Percentiles rank a stretch among this genome's conserved stretches.
Conservation (phyloP, 2,113 vertebrate species). For the Phalacrocorax brasilianus region DNA sequence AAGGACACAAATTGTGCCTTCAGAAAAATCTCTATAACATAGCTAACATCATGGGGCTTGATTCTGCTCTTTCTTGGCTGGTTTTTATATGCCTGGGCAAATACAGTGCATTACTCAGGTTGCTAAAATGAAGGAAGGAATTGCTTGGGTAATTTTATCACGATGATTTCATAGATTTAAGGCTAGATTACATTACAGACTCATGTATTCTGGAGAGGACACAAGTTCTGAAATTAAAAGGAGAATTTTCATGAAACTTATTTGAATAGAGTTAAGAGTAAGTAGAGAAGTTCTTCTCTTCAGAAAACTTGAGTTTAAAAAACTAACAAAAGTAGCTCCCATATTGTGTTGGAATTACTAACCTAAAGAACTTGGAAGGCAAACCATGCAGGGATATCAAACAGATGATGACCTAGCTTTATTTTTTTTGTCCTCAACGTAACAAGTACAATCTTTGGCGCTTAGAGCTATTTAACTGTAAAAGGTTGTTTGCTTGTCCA, state of each 20-base stretch:
- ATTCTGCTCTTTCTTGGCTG: background rate
- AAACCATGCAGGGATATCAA: background rate
- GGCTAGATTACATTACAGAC: background rate
- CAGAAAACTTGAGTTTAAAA: background rate
- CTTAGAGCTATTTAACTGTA: background rate
- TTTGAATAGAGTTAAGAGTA: background rate
- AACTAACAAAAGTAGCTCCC: background rate
- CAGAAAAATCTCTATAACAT: background rate
- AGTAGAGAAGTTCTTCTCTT: background rate
- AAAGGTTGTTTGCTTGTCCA: background rate
- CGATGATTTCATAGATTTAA: background rate
- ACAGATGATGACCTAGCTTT: background rate
- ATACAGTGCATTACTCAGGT: background rate
- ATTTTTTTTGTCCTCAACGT: background rate
- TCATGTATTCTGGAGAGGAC: background rate
- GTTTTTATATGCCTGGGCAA: background rate
- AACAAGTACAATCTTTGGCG: background rate
- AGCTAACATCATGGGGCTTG: background rate
- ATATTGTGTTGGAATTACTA: background rate
- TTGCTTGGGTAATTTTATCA: background rate
- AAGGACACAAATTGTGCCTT: background rate
- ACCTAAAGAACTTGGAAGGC: background rate
- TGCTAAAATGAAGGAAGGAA: background rate
- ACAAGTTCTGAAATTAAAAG: background rate
- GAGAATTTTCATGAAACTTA: background rate